Conservation (phyloP, 2,888 invertebrate species). For the Hypsopygia costalis region DNA sequence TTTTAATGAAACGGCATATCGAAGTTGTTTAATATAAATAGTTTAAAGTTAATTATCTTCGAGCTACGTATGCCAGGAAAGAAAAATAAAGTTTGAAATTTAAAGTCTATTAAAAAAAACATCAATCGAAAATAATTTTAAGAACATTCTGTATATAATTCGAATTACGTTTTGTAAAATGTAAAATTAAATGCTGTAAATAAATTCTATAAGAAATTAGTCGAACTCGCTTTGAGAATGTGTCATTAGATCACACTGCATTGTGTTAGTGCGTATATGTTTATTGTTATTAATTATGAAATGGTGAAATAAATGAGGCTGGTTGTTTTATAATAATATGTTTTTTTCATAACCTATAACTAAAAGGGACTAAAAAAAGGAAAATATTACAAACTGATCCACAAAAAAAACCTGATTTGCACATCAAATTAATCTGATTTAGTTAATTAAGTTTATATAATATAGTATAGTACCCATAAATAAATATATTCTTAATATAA, state of each 20-base stretch:
- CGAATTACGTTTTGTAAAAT: not conserved
- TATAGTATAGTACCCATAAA: too few species aligned
- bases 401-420: too few species aligned
- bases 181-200: too few species aligned
- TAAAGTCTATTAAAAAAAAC: slow-evolving; percentile 10
- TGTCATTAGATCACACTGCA: slow-evolving; percentile 10
- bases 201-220: not conserved
- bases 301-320: slow-evolving; percentile 37
- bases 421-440: too few species aligned
- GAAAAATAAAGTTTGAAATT: slow-evolving; percentile 45
- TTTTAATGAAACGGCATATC: too few species aligned
- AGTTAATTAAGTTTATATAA: too few species aligned
- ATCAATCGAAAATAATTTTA: not conserved
- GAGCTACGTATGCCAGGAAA: too few species aligned
- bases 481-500: too few species aligned
- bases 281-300: slow-evolving; percentile 21
- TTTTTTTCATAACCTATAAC: not conserved
- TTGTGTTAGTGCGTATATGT: slow-evolving; percentile 25
- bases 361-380: too few species aligned
- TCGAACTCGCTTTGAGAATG: slow-evolving; percentile 8
- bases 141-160: not conserved
- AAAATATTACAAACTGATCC: too few species aligned
- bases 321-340: slow-evolving; percentile 21
- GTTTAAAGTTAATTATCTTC: too few species aligned
- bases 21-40: too few species aligned